Evolutionary conservation across 2,113 vertebrate genomes (phyloP).

Genomic region (Calidris pygmaea): DNA sequence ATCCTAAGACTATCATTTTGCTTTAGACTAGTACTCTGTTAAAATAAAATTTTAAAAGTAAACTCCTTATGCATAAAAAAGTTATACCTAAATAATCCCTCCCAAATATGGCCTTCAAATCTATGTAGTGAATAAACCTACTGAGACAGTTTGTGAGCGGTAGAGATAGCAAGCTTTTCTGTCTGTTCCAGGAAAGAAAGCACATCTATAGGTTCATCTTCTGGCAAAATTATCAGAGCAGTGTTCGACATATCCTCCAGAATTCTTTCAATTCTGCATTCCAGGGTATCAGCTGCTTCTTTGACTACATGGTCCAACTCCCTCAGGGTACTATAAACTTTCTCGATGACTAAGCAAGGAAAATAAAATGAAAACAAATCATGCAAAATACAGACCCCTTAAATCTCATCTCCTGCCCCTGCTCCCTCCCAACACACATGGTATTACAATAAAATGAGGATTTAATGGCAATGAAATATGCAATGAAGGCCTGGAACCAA

Average conservation of each 20-base stretch:
- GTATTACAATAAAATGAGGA: not conserved
- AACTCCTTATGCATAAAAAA: not conserved
- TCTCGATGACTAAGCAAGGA: conserved; percentile 69
- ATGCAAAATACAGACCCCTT: not conserved
- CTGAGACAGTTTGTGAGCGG: conserved; percentile 69
- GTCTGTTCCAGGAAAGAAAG: conserved; percentile 72
- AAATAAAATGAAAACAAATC: not conserved
- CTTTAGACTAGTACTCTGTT: not conserved
- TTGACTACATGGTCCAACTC: conserved; percentile 73
- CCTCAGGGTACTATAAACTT: conserved; percentile 66
- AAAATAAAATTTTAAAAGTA: not conserved
- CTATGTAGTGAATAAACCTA: conserved; percentile 47
- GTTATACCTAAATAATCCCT: not conserved
- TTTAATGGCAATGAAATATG: not conserved
- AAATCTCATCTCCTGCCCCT: not conserved
- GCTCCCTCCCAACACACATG: too few relatives aligned
- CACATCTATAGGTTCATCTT: conserved; percentile 68
- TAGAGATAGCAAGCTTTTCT: conserved; percentile 52
- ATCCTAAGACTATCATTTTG: not conserved
- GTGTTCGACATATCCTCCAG: conserved; percentile 71
- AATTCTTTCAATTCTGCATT: conserved; percentile 78
- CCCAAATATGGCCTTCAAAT: not conserved
- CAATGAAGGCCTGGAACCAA: not conserved
- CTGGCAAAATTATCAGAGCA: conserved; percentile 74
- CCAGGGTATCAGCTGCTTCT: conserved; percentile 71